Base-by-base conservation (phyloP, 2,888 invertebrate species). In the Chelonus formosanus region DNA sequence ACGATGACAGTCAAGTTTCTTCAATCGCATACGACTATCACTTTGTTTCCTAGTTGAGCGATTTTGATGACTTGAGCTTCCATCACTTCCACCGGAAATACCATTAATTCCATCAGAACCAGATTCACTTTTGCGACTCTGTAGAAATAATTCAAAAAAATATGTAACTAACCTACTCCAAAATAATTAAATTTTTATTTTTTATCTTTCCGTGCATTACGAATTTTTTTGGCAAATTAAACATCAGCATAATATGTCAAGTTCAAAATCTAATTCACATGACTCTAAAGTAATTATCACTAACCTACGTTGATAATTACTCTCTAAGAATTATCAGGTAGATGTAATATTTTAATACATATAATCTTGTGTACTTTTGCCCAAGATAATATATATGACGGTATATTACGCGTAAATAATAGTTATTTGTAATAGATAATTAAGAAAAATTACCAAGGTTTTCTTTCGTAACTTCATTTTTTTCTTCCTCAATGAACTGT, bases 111-210 rank as follows among this genome's bases (percentile, higher is more conserved):
- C 85, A 73, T 89, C 89, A 0, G 89, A 89, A 34, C 88, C 88
- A 20, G 89, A 89, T 70, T 89, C 89, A 73, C 86, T 86, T 66
- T 87, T 87, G 58, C 86, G 85, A 62, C 83, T 83, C 85, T 86
- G 75, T 35, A 71, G 60, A n/a, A 20, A 34, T 7, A 20, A 50
- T 31, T 20, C 2, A 50, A 50, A 50, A 48, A 48, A 48, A 8
- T 0, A 48, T 20, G 10, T 44, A 34, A 48, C 36, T 20, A 4
- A 20, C 7, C 8, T 44, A 8, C 5, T 35, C 50, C 36, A 48
- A 47, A 36, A n/a, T 63, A 20, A 20, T 20, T 20, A 20, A 20
- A 20, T 20, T 1, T 20, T 20, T 1, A 20, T 20, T 20, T 20
- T 20, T 2, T 20, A 20, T 20, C 20, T 20, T 20, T 20, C 20